A percentile compares a stretch with the other conserved stretches of the same genome.
phyloP scores from a whole-genome alignment of 2,888 invertebrate genomes.

The Lithophane ornitopus region DNA sequence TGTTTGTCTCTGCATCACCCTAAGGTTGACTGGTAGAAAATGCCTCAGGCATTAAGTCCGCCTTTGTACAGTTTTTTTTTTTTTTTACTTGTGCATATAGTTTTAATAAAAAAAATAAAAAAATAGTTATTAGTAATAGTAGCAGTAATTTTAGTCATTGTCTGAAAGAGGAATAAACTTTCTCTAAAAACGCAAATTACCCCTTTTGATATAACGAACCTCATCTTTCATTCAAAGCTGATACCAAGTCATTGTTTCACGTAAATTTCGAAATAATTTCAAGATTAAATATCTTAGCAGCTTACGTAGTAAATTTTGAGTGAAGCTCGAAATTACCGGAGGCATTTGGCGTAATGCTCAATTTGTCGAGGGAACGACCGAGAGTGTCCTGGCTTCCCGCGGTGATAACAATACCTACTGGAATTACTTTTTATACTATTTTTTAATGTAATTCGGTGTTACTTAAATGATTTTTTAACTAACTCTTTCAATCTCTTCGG shows the following conservation, averaged over 20 bases:
- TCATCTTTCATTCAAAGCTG: constrained; percentile 55
- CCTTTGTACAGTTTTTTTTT: too few species aligned
- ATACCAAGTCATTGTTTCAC: constrained; percentile 69
- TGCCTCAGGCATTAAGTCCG: too few species aligned
- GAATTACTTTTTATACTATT: constrained; percentile 75
- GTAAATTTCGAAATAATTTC: constrained; percentile 78
- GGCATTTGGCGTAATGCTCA: constrained; percentile 85
- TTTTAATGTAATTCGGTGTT: constrained; percentile 59
- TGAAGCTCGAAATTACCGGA: constrained; percentile 83
- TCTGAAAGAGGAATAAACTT: constrained; percentile 7
- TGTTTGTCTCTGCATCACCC: too few species aligned
- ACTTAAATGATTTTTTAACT: constrained; percentile 60
- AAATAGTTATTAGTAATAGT: too few species aligned
- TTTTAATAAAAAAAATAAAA: too few species aligned
- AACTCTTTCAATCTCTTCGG: constrained; percentile 44
- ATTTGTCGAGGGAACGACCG: constrained; percentile 80
- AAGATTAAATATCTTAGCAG: constrained; percentile 85
- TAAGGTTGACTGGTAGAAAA: too few species aligned
- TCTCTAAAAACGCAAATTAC: constrained; percentile 14
- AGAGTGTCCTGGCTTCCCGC: constrained; percentile 72
- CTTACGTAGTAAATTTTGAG: constrained; percentile 85
- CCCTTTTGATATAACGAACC: not conserved
- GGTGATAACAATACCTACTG: constrained; percentile 80
- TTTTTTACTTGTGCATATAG: too few species aligned
- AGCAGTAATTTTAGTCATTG: not conserved